Conservation (phyloP, 2,888 invertebrate genomes). For the Phengaris alcon region DNA sequence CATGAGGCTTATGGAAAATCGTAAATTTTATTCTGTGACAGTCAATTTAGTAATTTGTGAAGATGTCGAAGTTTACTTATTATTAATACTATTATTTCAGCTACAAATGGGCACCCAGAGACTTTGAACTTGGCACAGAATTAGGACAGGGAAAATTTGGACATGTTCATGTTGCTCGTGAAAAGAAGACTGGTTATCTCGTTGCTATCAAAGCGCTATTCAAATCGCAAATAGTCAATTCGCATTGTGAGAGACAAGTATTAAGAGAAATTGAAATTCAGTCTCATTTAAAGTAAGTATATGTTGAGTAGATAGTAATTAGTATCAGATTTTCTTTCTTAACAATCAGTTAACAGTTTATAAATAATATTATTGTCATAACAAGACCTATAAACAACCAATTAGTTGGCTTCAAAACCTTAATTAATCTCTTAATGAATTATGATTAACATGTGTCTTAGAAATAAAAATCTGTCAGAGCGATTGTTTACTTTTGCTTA, state of each 20-base stretch:
- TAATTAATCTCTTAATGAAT: background rate
- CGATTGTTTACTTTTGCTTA: background rate
- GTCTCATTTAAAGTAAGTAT: constrained; percentile 82
- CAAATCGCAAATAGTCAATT: constrained; percentile 88
- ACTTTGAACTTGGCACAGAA: constrained; percentile 92
- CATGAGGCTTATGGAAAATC: constrained; percentile 80
- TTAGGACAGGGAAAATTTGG: constrained; percentile 97
- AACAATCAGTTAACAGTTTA: background rate
- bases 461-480: no score
- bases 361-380: background rate
- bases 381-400: background rate
- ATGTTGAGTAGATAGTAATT: background rate
- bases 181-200: constrained; percentile 87
- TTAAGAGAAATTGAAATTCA: constrained; percentile 96
- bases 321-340: background rate
- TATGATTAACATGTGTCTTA: background rate
- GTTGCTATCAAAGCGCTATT: constrained; percentile 90
- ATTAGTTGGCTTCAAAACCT: background rate
- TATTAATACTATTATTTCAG: constrained; percentile 54
- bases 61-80: background rate
- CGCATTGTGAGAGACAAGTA: constrained; percentile 89
- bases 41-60: background rate
- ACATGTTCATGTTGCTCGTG: constrained; percentile 92
- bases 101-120: constrained; percentile 85
- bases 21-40: constrained; percentile 59